Conservation (phyloP, 2,113 vertebrate genomes). For the Gallinago undulata region DNA sequence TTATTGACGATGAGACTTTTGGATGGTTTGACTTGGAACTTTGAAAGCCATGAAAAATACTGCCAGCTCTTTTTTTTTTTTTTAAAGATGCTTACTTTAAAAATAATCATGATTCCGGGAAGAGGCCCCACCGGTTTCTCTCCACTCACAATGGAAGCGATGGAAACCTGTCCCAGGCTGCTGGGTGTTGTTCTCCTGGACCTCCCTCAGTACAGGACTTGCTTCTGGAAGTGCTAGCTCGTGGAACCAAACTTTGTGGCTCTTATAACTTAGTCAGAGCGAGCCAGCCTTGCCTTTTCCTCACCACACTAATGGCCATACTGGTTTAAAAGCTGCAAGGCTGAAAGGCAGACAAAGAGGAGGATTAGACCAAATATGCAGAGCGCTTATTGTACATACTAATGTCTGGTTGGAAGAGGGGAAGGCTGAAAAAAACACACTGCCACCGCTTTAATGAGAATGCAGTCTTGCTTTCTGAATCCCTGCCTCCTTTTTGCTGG, state of each 20-base stretch:
- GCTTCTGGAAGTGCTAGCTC: neutral
- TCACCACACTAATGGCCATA: neutral
- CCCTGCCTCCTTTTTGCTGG: neutral
- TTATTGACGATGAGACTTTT: neutral
- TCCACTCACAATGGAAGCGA: neutral
- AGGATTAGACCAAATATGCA: slow-evolving; percentile 35
- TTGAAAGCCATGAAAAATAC: neutral
- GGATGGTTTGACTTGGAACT: neutral
- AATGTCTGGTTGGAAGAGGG: slow-evolving; percentile 2
- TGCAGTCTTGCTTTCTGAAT: neutral
- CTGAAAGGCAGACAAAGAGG: neutral
- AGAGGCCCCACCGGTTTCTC: neutral
- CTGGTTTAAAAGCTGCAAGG: neutral
- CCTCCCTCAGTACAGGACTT: neutral
- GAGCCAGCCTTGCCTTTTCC: neutral
- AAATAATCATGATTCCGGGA: neutral
- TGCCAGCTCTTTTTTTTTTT: neutral
- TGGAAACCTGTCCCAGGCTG: neutral
- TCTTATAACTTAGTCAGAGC: neutral
- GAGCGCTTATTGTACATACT: neutral
- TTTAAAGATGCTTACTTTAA: neutral
- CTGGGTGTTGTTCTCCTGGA: neutral
- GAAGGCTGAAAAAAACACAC: neutral
- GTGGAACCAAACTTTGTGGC: neutral
- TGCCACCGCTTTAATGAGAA: neutral